A percentile compares a stretch with the other conserved stretches of the same genome.
Evolutionary conservation across 2,797 vertebrate species (phyloP).

Genomic region (Rhodeus uyekii): DNA sequence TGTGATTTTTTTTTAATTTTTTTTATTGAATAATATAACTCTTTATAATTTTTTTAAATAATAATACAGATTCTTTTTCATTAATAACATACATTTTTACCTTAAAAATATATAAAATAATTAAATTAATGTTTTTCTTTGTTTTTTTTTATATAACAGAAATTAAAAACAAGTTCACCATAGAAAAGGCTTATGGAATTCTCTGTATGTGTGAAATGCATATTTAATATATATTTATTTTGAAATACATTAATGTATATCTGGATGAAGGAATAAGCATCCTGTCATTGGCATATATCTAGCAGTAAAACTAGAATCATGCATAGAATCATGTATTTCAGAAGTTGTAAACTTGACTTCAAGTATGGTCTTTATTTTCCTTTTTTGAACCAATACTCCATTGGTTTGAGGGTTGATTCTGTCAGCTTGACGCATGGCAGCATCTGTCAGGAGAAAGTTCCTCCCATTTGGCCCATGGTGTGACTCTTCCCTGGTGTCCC

Average conservation of each 20-base stretch:
- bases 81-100: not conserved
- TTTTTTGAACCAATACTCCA: not conserved
- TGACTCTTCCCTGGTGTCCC: conserved; percentile 34
- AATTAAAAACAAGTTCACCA: not conserved
- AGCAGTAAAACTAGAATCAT: not conserved
- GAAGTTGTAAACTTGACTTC: not conserved
- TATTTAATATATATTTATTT: not conserved
- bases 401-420: not conserved
- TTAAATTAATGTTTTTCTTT: not conserved
- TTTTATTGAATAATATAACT: too few species aligned
- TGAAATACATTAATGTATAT: not conserved
- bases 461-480: conserved; percentile 13
- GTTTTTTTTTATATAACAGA: too few species aligned
- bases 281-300: not conserved
- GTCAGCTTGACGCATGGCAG: not conserved
- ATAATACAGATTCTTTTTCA: too few species aligned
- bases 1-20: too few species aligned
- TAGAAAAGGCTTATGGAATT: not conserved
- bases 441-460: conserved; percentile 39
- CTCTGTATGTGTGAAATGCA: not conserved
- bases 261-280: not conserved
- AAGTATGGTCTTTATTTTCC: not conserved
- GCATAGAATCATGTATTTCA: not conserved
- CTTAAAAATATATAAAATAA: too few species aligned
- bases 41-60: too few species aligned